Evolutionary conservation across 2,113 vertebrate genomes (phyloP).

Genomic region (Microtus oregoni): DNA sequence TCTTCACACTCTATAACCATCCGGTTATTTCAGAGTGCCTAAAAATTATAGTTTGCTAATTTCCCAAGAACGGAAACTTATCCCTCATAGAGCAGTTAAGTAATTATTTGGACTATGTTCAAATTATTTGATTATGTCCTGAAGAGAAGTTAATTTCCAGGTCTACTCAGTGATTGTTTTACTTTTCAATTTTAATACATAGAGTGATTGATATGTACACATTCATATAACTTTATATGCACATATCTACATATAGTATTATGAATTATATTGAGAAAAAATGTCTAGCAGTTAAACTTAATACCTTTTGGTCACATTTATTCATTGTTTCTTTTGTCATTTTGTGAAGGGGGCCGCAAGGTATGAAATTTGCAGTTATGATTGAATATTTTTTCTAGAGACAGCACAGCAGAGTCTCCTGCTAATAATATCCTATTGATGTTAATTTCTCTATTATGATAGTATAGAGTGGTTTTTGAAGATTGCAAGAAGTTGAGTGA

Average conservation of each 20-base stretch:
- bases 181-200: constrained; percentile 7
- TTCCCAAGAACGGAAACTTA: background rate
- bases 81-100: background rate
- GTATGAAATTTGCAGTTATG: background rate
- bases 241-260: background rate
- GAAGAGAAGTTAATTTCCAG: constrained; percentile 12
- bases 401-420: background rate
- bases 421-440: background rate
- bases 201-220: background rate
- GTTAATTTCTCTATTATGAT: background rate
- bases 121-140: background rate
- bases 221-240: background rate
- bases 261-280: background rate
- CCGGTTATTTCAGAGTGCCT: constrained; percentile 58
- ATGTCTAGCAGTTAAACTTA: background rate
- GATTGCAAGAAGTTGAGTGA: background rate
- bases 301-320: background rate
- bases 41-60: constrained; percentile 33
- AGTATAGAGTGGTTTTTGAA: background rate
- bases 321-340: background rate
- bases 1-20: constrained; percentile 65
- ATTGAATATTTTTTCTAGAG: constrained; percentile 19
- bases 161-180: background rate
- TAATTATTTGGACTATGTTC: background rate
- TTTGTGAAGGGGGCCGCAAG: background rate